Percentiles rank a stretch among this genome's conserved stretches.
phyloP scores from a whole-genome alignment of 2,797 vertebrate species.

The Mormyrops boulengeri region DNA sequence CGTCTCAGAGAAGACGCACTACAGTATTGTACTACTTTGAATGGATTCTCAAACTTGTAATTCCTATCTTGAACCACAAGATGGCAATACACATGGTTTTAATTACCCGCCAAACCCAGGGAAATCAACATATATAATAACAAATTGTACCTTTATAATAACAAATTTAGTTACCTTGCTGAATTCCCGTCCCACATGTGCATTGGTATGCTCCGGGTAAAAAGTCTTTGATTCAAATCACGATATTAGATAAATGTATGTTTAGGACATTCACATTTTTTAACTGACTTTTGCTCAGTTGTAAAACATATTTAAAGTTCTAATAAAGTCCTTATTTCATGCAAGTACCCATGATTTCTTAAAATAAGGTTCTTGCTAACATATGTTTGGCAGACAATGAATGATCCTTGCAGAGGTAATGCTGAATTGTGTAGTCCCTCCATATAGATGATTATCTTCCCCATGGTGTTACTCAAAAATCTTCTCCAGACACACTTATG shows the following conservation, averaged over 20 bases:
- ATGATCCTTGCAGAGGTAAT: no score
- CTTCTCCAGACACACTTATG: not conserved
- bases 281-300: not conserved
- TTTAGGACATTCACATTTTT: not conserved
- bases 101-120: not conserved
- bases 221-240: not conserved
- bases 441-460: no score
- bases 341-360: not conserved
- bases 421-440: no score
- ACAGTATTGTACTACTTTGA: no score
- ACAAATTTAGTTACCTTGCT: not conserved
- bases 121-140: not conserved
- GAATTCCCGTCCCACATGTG: not conserved
- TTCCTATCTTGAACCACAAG: not conserved
- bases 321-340: not conserved
- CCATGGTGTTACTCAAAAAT: not conserved
- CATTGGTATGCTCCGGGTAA: not conserved
- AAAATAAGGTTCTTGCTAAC: not conserved
- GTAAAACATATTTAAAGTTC: not conserved
- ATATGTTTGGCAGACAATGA: not conserved
- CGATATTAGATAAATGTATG: not conserved
- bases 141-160: not conserved
- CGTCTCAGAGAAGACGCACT: not conserved
- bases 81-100: not conserved
- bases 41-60: not conserved